Conservation (phyloP, 2,888 invertebrate species). For the Creontiades dilutus region DNA sequence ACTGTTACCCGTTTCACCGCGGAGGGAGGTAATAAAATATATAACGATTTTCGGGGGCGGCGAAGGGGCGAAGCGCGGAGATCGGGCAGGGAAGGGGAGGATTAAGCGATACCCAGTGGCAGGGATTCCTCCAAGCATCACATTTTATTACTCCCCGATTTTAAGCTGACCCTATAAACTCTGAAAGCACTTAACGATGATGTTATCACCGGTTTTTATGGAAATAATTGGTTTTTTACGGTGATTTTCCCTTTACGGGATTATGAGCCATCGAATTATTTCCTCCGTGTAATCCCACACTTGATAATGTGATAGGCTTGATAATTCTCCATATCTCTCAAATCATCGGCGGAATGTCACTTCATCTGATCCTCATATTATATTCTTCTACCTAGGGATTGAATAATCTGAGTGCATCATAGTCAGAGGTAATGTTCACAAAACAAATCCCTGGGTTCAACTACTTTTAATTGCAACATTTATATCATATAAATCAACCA, state of each 20-base stretch:
- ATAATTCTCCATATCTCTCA: no score
- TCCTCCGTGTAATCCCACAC: neutral
- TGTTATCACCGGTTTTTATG: slow-evolving; percentile 10
- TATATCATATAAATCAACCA: no score
- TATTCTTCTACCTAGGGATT: no score
- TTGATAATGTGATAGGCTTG: no score
- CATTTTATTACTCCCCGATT: slow-evolving; percentile 19
- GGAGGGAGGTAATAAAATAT: slow-evolving; percentile 6
- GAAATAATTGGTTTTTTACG: slow-evolving; percentile 35
- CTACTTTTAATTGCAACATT: no score
- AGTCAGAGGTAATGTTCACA: no score
- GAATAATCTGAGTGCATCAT: no score
- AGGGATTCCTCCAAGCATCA: neutral
- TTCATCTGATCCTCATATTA: no score
- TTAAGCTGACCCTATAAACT: slow-evolving; percentile 29
- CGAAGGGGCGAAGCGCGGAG: no score
- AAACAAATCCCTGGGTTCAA: no score
- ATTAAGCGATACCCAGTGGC: neutral
- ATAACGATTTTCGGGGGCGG: neutral
- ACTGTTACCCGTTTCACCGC: neutral
- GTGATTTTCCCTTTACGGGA: neutral
- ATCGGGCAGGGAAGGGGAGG: neutral
- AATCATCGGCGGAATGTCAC: no score
- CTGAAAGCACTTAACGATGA: slow-evolving; percentile 34
- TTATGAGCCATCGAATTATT: neutral